phyloP scores from a whole-genome alignment of 2,113 vertebrate species.

The Synodontis membranacea region DNA sequence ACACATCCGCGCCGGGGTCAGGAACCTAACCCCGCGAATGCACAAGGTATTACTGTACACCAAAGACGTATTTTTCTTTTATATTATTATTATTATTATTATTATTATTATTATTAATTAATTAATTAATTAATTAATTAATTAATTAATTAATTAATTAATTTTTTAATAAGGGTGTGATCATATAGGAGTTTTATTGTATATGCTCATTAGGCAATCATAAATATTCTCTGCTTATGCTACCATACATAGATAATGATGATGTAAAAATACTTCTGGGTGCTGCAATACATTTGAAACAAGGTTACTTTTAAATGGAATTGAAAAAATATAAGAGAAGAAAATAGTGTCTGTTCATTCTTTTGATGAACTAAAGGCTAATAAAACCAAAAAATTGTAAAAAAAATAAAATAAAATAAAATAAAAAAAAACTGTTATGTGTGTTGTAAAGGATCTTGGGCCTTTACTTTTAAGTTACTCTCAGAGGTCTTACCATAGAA shows the following conservation, averaged over 20 bases:
- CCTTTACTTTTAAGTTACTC: background rate
- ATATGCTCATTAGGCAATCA: background rate
- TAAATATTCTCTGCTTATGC: background rate
- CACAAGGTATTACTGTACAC: no score
- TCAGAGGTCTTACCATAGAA: slow-evolving; percentile 49
- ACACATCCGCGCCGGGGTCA: no score
- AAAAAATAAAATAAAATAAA: no score
- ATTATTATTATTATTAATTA: no score
- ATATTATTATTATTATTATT: no score
- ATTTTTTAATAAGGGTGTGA: background rate
- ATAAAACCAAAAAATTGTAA: no score
- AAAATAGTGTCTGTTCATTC: background rate
- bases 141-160: no score
- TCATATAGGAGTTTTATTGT: background rate
- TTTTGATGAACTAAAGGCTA: background rate
- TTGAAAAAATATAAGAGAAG: no score
- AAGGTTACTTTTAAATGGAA: background rate
- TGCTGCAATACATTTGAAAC: background rate
- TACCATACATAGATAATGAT: no score
- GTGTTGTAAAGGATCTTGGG: background rate
- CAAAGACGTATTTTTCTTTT: no score
- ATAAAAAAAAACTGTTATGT: background rate
- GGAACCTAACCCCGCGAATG: no score
- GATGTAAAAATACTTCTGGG: background rate
- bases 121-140: no score